These are phyloP conservation scores for Bubo scandiacus DNA, from an alignment of 2,113 vertebrate genomes.

Conservation along the genomic window DNA sequence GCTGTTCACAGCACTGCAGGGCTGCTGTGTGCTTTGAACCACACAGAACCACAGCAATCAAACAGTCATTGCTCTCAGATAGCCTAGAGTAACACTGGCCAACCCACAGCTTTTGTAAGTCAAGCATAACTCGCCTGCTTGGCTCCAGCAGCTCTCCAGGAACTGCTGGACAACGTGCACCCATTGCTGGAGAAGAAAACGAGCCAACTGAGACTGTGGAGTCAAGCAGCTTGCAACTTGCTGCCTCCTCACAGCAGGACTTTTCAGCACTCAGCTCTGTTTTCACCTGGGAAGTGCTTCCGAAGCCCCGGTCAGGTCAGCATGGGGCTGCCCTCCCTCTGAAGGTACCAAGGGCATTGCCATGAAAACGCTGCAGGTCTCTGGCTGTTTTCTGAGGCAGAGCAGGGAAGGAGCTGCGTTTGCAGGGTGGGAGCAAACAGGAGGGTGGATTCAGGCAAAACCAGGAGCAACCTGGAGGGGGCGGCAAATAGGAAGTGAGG, in stretches of 20 bases:
- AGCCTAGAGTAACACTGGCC: background rate
- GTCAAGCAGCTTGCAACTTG: background rate
- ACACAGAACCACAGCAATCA: background rate
- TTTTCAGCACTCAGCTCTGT: background rate
- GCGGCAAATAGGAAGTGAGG: background rate
- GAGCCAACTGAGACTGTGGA: background rate
- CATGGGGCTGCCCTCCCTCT: fast-evolving
- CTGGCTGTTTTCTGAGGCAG: background rate
- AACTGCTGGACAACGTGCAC: background rate
- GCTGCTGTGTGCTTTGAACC: background rate
- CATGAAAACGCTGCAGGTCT: background rate
- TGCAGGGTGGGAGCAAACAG: background rate
- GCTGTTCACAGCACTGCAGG: background rate
- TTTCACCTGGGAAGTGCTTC: background rate
- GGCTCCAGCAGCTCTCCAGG: constrained; percentile 3
- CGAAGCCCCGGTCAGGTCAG: background rate
- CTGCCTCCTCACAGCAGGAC: background rate
- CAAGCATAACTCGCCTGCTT: background rate
- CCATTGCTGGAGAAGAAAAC: background rate
- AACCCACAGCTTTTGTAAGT: background rate
- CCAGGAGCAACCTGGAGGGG: background rate
- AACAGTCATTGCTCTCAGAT: background rate
- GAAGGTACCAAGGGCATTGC: background rate
- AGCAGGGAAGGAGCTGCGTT: background rate
- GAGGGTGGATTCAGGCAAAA: constrained; percentile 10